A percentile compares a stretch with the other conserved stretches of the same genome.
Evolutionary conservation across 2,113 vertebrate genomes (phyloP).

Genomic region (Saccopteryx bilineata): DNA sequence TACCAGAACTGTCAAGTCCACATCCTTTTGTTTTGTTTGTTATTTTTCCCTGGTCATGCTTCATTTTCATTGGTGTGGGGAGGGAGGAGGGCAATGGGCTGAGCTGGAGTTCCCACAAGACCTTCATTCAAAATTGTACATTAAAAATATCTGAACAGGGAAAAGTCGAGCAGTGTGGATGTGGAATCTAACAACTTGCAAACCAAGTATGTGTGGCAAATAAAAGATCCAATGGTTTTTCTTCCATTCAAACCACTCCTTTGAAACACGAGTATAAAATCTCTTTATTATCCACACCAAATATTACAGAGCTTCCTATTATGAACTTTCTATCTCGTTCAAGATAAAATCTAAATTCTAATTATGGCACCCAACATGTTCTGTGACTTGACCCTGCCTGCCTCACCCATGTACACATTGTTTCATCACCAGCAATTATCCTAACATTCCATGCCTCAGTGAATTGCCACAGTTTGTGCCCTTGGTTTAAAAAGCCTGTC

Average conservation of each 20-base stretch:
- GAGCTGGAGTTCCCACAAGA: not conserved
- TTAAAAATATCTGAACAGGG: constrained; percentile 36
- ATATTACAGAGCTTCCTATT: not conserved
- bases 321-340: not conserved
- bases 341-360: not conserved
- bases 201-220: not conserved
- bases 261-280: constrained; percentile 34
- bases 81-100: fast-evolving
- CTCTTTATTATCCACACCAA: not conserved
- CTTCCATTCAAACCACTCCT: not conserved
- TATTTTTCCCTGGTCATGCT: not conserved
- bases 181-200: constrained; percentile 16
- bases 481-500: not conserved
- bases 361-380: not conserved
- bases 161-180: not conserved
- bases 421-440: not conserved
- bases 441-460: not conserved
- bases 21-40: not conserved
- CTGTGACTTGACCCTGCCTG: not conserved
- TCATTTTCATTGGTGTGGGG: not conserved
- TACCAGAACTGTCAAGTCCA: constrained; percentile 26
- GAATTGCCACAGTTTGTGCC: not conserved
- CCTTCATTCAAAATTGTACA: constrained; percentile 19
- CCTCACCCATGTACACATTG: not conserved
- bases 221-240: constrained; percentile 17